Conservation (phyloP, 2,113 vertebrate genomes). For the Artemisiospiza belli region DNA sequence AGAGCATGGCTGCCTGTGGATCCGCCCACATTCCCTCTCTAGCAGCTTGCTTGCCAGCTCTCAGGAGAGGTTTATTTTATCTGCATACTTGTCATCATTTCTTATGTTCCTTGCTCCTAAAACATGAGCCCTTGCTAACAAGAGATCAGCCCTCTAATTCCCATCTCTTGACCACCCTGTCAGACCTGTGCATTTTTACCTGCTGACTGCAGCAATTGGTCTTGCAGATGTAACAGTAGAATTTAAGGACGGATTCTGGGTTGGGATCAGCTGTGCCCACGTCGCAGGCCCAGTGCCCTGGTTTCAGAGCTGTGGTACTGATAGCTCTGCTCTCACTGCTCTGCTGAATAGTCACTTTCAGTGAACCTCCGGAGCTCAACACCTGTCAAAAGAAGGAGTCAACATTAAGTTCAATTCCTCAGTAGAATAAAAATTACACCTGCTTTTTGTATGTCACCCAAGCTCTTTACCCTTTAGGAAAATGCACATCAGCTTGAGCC, state of each 20-base stretch:
- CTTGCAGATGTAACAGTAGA: constrained; percentile 96
- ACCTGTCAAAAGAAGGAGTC: constrained; percentile 63
- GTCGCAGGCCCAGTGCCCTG: constrained; percentile 50
- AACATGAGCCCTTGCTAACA: background rate
- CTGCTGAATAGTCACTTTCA: constrained; percentile 96
- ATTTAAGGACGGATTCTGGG: constrained; percentile 78
- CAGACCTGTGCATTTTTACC: constrained; percentile 67
- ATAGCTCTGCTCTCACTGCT: constrained; percentile 91
- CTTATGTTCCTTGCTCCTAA: background rate
- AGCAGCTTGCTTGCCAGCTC: constrained; percentile 20
- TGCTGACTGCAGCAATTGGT: constrained; percentile 90
- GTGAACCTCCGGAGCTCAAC: constrained; percentile 80
- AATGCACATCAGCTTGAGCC: background rate
- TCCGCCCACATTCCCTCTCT: constrained; percentile 29
- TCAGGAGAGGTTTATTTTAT: constrained; percentile 10
- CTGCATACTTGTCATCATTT: background rate
- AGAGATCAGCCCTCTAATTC: background rate
- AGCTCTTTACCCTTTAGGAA: background rate
- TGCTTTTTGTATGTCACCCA: background rate
- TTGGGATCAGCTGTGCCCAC: background rate
- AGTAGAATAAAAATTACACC: background rate
- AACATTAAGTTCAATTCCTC: background rate
- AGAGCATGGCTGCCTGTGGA: constrained; percentile 29
- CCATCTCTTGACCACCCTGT: background rate
- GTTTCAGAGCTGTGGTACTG: constrained; percentile 75